A percentile compares a stretch with the other conserved stretches of the same genome.
Conservation (phyloP, 1,140 invertebrate genomes). For the Xylocopa sonorina region DNA sequence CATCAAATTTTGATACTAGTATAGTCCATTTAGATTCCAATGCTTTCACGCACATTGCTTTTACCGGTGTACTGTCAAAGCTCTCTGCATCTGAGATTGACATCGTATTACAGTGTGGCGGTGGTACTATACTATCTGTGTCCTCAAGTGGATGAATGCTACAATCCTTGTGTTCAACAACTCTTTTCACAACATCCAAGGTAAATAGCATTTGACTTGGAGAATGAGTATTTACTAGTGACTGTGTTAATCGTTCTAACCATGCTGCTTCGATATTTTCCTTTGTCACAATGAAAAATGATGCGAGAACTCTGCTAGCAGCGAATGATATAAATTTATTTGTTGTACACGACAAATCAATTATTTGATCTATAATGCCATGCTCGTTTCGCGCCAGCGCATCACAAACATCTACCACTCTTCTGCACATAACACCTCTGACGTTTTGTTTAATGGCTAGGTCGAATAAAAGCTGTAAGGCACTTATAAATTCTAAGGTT, state of each 20-base stretch:
- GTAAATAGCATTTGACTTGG: conserved; percentile 88
- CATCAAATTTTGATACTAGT: conserved; percentile 85
- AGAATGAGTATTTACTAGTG: conserved; percentile 78
- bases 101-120: conserved; percentile 84
- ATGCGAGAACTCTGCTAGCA: conserved; percentile 89
- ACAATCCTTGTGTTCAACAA: conserved; percentile 93
- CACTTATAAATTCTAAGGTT: conserved; percentile 89
- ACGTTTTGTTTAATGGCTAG: conserved; percentile 92
- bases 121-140: conserved; percentile 68
- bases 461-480: conserved; percentile 91
- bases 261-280: conserved; percentile 89
- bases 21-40: conserved; percentile 91
- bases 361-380: conserved; percentile 91
- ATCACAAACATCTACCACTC: conserved; percentile 90
- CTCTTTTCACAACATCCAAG: conserved; percentile 91
- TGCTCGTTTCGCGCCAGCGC: conserved; percentile 90
- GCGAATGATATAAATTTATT: conserved; percentile 92
- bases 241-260: conserved; percentile 85
- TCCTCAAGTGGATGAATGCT: conserved; percentile 92
- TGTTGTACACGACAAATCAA: conserved; percentile 88
- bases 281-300: conserved; percentile 92
- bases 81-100: conserved; percentile 89
- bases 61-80: conserved; percentile 90
- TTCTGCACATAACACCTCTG: conserved; percentile 90
- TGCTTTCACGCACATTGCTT: conserved; percentile 92